Evolutionary conservation across 2,888 invertebrate species (phyloP).

Genomic region (Acleris holmiana): DNA sequence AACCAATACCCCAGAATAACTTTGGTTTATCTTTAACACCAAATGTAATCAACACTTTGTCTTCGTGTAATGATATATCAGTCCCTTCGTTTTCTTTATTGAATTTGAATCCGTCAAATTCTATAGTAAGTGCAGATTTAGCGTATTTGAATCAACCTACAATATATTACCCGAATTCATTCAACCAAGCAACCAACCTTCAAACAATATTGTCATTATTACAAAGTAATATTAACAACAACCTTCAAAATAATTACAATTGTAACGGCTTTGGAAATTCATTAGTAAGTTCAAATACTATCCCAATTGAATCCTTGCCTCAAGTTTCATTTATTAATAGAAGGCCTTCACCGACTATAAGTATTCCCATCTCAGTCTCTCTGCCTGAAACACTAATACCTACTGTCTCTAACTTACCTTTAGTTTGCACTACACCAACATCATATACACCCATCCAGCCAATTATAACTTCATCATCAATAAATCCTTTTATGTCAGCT

Average conservation of each 20-base stretch:
- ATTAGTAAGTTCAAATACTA: neutral
- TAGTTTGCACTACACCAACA: slow-evolving; percentile 5
- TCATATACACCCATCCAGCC: slow-evolving; percentile 11
- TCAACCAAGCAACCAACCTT: slow-evolving; percentile 14
- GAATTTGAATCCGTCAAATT: slow-evolving; percentile 9
- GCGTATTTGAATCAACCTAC: slow-evolving; percentile 3
- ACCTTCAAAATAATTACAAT: neutral
- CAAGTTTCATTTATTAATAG: slow-evolving; percentile 22
- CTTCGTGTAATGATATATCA: slow-evolving; percentile 3
- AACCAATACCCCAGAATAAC: neutral
- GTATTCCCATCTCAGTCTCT: slow-evolving; percentile 9
- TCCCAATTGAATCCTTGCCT: slow-evolving; percentile 16
- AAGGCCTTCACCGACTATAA: slow-evolving; percentile 11
- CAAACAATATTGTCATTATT: slow-evolving; percentile 9
- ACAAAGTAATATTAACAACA: neutral
- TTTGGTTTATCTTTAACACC: neutral
- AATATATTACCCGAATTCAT: slow-evolving; percentile 1
- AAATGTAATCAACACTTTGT: neutral
- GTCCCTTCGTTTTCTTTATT: slow-evolving; percentile 1
- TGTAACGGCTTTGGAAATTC: neutral
- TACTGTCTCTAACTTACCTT: slow-evolving; percentile 22
- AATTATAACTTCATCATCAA: neutral
- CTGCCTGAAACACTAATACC: neutral
- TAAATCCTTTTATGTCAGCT: slow-evolving; percentile 2
- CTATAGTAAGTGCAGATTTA: neutral